Evolutionary conservation across 2,113 vertebrate species (phyloP), one percentile per base, ranked within the genome.

Genomic region (Acanthochromis polyacanthus): DNA sequence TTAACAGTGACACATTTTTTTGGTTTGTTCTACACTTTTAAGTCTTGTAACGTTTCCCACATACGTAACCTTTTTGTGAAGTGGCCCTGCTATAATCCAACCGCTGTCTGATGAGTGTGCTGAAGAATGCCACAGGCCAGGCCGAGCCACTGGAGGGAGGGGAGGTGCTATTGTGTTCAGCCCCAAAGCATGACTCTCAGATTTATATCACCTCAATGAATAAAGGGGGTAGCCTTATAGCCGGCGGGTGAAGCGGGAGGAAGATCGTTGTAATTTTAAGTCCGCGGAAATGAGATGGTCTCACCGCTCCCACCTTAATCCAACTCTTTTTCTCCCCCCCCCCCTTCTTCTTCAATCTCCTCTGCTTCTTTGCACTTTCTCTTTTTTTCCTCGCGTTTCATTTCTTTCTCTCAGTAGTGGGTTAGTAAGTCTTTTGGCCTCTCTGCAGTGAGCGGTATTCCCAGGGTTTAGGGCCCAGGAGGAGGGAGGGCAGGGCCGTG

Each of bases 161-260:
- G 74, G 67, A 53, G 74, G 62, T 38, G 14, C 76, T 72, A 88
- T 92, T 93, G 88, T 92, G 81, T 86, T 88, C 68, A 53, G 72
- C 69, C 91, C 84, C 63, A 76, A 80, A 92, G 85, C 92, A 93
- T 85, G 87, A 91, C 90, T 90, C 80, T 86, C 81, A 91, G 91
- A 91, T 93, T 91, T 91, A 90, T 93, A 89, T 92, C 90, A 89
- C 60, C 76, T 81, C 81, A 66, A 53, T 90, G 87, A 87, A 90
- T 90, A 78, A 89, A 91, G 83, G 87, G 88, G 82, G 62, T 30
- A 60, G 89, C 85, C 82, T 89, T 81, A 73, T 89, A 79, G 83
- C 92, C 92, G 45, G 85, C n/a, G 73, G 9, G 75, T 71, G 55
- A 84, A 89, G 73, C 40, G 68, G 65, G 61, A 87, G 85, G 77